Conservation (phyloP, 2,113 vertebrate genomes). For the Kobus ellipsiprymnus region DNA sequence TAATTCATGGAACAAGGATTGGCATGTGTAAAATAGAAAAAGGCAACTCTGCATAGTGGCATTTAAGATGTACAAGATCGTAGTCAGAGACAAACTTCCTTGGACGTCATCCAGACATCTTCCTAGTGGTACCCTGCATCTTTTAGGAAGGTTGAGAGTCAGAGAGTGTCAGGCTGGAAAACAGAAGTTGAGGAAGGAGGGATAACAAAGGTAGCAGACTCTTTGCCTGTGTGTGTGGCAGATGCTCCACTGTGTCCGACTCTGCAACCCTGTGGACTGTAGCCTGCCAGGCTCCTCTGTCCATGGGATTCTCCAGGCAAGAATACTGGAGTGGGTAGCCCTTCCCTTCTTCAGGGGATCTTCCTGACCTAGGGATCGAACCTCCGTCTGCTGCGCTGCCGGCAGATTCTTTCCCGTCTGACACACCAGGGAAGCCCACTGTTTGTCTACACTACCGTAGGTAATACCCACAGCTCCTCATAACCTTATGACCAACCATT, state of each 20-base stretch:
- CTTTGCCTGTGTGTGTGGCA: background rate
- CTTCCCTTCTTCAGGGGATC: background rate
- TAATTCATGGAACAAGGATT: background rate
- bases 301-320: background rate
- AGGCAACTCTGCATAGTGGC: background rate
- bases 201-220: background rate
- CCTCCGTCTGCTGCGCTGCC: background rate
- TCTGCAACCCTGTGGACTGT: background rate
- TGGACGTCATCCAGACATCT: background rate
- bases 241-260: background rate
- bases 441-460: background rate
- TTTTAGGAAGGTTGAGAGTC: background rate
- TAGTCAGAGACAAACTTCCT: background rate
- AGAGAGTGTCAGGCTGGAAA: background rate
- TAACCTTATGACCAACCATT: background rate
- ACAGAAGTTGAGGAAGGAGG: background rate
- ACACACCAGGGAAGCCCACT: background rate
- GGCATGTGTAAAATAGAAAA: background rate
- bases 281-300: background rate
- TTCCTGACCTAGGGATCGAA: background rate
- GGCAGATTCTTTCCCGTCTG: background rate
- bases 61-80: background rate
- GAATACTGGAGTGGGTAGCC: background rate
- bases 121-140: background rate
- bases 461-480: background rate